Evolutionary conservation across 1,140 invertebrate genomes (phyloP).

Genomic region (Aphaenogaster rudis): DNA sequence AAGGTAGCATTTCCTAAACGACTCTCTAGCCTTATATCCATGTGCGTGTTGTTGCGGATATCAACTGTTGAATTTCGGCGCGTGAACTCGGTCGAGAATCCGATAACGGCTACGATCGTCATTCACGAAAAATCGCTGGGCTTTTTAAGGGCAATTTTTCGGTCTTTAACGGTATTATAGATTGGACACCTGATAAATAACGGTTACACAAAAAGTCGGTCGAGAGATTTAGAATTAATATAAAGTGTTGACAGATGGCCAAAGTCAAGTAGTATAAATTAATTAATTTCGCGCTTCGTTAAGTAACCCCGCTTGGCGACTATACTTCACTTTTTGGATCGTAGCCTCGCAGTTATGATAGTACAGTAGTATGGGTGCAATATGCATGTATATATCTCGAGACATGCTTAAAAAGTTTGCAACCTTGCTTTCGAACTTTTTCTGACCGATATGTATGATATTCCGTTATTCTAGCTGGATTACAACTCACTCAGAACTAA

Average conservation of each 20-base stretch:
- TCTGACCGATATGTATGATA: background rate
- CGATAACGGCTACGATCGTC: background rate
- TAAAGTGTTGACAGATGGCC: background rate
- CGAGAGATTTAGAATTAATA: background rate
- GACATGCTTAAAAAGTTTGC: background rate
- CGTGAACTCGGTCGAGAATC: slow-evolving; percentile 31
- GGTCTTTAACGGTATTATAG: background rate
- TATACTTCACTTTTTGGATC: background rate
- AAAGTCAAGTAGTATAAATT: background rate
- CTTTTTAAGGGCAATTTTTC: background rate
- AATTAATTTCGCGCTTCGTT: slow-evolving; percentile 1
- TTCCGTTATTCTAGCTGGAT: background rate
- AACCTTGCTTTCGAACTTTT: background rate
- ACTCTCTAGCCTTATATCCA: slow-evolving; percentile 2
- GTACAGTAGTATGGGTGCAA: background rate
- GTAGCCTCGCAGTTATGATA: background rate
- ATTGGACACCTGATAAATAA: slow-evolving; percentile 10
- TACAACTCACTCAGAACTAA: background rate
- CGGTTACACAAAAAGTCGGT: background rate
- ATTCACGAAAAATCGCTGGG: slow-evolving; percentile 1
- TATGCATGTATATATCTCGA: background rate
- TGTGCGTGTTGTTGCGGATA: slow-evolving; percentile 7
- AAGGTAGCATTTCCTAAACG: slow-evolving; percentile 53
- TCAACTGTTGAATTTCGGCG: slow-evolving; percentile 39
- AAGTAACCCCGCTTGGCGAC: background rate